Base-by-base conservation (phyloP, 2,797 vertebrate species). In the Trachurus trachurus region DNA sequence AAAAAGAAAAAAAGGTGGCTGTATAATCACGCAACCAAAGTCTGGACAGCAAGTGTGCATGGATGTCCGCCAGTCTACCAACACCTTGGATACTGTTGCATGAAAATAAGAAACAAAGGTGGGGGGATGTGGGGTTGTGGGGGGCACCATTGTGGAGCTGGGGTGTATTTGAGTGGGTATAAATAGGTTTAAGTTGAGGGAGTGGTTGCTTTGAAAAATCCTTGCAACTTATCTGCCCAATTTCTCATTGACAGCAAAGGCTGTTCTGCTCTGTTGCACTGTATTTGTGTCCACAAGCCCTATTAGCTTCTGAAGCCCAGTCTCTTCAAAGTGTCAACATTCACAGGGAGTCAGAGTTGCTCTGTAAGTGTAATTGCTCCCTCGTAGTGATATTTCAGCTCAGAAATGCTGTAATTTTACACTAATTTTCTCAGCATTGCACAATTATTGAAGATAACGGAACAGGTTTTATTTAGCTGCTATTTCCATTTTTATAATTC, bases 21-120 rank as follows among this genome's bases (percentile, higher is more conserved):
- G 86, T 83, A 88, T 89, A 78, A 89, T 89, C 74, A 78, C 42
- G 15, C 10, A 7, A 40, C 37, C n/a, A 1, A 63, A 86, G 74
- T 83, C 81, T 40, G 44, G 80, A 47, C 76, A 61, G 67, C 6
- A 5, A 68, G 34, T 40, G 71, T 37, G 44, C 31, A 4, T 34
- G 77, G 47, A 62, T 71, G 74, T 76, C 78, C 16, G n/a, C 59
- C 59, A 63, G 54, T 40, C 74, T 83, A 37, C 47, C 79, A 71
- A 82, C 88, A 89, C 81, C 82, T 85, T 71, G 83, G 78, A 89
- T 70, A 83, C 82, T 57, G 86, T 85, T 81, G 89, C 89, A 44
- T 93, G 89, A 94, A 93, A 93, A 89, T 52, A 82, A 82, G 66
- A 81, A 84, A 76, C 54, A 65, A 17, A 56, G 67, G 31, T 37